Evolutionary conservation across 1,140 invertebrate species (phyloP), one percentile per base, ranked within the genome.

Genomic region (Melitaea cinxia): DNA sequence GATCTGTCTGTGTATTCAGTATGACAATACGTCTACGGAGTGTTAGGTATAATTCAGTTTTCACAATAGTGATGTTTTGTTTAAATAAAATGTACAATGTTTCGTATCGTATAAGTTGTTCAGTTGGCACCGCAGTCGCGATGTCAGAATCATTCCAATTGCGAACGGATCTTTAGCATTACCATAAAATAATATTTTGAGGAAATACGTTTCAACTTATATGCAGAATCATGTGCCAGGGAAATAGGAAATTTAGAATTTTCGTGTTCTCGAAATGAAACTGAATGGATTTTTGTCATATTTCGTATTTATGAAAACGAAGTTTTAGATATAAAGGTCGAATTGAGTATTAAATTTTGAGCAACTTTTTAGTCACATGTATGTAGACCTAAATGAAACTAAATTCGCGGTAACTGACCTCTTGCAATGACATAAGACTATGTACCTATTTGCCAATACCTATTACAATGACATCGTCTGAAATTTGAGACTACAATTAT

Each of bases 181-280:
- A 47, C 19, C 42, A 47, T 47, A 47, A 23, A 47, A 21, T 47
- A 47, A 47, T 47, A 47, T 47, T 47, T 23, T n/a, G 19, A 47
- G 19, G 10, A 21, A 24, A 47, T 10, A 47, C 42, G 23, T 47
- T 47, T 23, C 42, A 47, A 23, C 17, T 21, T 47, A 21, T 21
- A 47, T 47, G 42, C 21, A 47, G 19, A 47, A 47, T 42, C 37
- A 19, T 23, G 19, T 12, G 42, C 19, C 42, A 19, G 42, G 42
- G 21, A 47, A 47, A 47, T 47, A 47, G 42, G 23, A 47, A 47
- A 47, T 47, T 24, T 47, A 17, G 42, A 23, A 47, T 19, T 15
- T 42, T 42, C 37, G 17, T 47, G 12, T 4, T 14, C 42, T 10
- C 19, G 42, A 47, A 47, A 47, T 47, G 23, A 19, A 23, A 21